Conservation (phyloP, 1,140 invertebrate species). For the Myzus persicae region DNA sequence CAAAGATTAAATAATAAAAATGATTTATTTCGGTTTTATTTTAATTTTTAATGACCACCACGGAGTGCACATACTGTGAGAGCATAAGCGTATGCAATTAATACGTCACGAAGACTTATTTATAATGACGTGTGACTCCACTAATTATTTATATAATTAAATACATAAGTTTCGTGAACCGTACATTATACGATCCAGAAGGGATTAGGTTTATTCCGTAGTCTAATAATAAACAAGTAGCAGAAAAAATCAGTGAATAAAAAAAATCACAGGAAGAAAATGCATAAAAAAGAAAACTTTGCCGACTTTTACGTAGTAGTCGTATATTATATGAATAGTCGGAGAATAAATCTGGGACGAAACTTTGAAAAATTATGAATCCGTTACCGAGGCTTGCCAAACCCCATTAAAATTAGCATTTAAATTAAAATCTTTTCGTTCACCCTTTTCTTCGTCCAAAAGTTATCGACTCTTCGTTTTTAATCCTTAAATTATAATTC, state of each 20-base stretch:
- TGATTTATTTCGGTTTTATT: not conserved
- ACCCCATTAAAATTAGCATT: conserved; percentile 28
- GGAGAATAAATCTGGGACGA: not conserved
- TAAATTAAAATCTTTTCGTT: conserved; percentile 16
- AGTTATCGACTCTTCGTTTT: not conserved
- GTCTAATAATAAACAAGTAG: not conserved
- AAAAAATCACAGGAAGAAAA: not conserved
- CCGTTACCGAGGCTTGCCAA: not conserved
- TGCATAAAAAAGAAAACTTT: not conserved
- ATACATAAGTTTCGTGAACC: not conserved
- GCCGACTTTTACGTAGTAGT: not conserved
- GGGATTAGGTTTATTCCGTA: not conserved
- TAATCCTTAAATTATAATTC: not conserved
- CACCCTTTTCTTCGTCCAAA: not conserved
- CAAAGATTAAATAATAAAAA: not conserved
- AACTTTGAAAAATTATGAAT: not conserved
- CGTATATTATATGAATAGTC: not conserved
- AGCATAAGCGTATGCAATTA: not conserved
- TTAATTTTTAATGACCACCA: too few species aligned
- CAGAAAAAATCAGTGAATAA: not conserved
- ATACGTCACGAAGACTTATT: not conserved
- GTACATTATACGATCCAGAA: not conserved
- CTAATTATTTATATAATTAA: not conserved
- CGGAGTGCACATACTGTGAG: not conserved
- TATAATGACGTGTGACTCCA: not conserved